Base-by-base conservation (phyloP, 92 coral and sea anemone species). In the Palythoa caribaeorum region DNA sequence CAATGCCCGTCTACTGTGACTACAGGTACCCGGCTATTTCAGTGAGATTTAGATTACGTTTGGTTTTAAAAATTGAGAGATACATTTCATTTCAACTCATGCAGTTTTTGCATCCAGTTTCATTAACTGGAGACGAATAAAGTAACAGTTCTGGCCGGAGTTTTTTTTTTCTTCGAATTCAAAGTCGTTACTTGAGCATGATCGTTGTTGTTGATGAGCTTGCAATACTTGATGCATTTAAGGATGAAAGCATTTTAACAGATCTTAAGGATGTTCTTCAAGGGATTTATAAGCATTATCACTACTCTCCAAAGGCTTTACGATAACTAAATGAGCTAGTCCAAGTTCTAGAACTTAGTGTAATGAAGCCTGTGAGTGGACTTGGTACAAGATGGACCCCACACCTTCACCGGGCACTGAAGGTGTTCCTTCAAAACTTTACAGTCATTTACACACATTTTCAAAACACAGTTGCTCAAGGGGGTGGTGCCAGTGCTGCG, bases 261-360 rank as follows among this genome's bases (percentile, higher is more conserved):
- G 7, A 48, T 72, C 10, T 72, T 14, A 39, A 38, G 68, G 80
- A 71, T 50, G 35, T 65, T 4, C 88, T 85, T 76, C 66, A 76
- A n/a, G 40, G 38, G 13, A 78, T 87, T 78, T 87, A 87, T 78
- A 38, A 65, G 12, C 70, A 65, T 37, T 87, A 87, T 70, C 80
- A 79, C 60, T 76, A 84, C 38, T 87, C 87, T 60, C 73, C 85
- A 39, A 76, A 87, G 76, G 66, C 77, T 57, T 68, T 77, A 19
- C 80, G 80, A n/a, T 87, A 78, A 78, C 78, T 77, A 69, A 19
- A 38, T 50, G 90, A 87, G 54, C 69, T 87, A 37, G 87, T 87
- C 62, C 87, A 87, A 40, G 57, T 78, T 55, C 21, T 77, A 76
- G 84, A 65, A 38, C 73, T 76, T 71, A 52, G 57, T 21, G 38